Conservation (phyloP, 2,113 vertebrate species). For the Ailurus styani region DNA sequence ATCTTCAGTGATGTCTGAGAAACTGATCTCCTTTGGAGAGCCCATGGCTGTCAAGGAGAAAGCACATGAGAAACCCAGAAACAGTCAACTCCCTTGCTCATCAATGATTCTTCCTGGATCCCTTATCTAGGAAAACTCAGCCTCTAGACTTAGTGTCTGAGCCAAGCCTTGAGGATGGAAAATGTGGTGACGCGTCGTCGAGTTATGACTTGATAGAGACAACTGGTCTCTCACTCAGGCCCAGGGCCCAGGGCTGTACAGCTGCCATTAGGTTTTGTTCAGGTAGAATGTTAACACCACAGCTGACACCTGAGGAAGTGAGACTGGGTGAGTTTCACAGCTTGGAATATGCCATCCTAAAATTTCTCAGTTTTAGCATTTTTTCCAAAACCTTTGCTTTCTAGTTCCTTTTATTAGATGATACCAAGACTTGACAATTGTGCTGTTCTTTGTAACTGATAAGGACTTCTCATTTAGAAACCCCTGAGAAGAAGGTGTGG, state of each 20-base stretch:
- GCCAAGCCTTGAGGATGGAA: background rate
- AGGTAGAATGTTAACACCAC: background rate
- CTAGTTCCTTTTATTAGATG: background rate
- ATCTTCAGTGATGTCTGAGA: constrained; percentile 94
- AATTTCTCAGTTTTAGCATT: background rate
- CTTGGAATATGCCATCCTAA: background rate
- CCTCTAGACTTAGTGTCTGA: background rate
- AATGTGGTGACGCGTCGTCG: background rate
- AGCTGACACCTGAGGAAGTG: background rate
- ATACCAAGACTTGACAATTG: background rate
- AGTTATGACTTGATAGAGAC: background rate
- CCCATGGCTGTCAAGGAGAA: constrained; percentile 85
- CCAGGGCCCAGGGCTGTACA: background rate
- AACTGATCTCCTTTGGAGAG: constrained; percentile 89
- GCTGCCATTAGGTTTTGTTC: background rate
- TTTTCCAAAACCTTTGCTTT: background rate
- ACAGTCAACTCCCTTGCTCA: background rate
- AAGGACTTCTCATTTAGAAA: background rate
- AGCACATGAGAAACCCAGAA: constrained; percentile 29
- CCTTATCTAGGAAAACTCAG: background rate
- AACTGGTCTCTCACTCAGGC: background rate
- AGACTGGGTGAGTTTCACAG: background rate
- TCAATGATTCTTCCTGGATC: background rate
- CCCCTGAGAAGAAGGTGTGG: background rate
- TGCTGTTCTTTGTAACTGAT: background rate